These are phyloP conservation scores for Pocillopora meandrina DNA, from an alignment of 92 coral and sea anemone species.

Conservation along the genomic window DNA sequence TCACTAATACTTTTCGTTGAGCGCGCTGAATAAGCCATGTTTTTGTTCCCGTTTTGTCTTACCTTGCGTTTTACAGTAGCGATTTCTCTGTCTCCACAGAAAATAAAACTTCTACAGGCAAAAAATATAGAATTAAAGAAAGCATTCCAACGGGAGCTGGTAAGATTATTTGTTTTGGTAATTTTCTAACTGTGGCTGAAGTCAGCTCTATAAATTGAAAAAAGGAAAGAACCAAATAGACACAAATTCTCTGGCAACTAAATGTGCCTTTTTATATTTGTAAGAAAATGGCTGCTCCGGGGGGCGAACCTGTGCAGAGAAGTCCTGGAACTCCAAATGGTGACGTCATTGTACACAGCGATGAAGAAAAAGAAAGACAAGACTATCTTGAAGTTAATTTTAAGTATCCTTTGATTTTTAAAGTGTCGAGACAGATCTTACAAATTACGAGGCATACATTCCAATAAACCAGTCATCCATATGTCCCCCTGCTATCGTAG, in stretches of 20 bases:
- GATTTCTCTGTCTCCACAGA: conserved; percentile 48
- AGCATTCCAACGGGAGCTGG: conserved; percentile 98
- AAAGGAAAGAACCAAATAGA: neutral
- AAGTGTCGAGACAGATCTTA: neutral
- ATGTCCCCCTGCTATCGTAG: neutral
- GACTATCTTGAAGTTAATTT: conserved; percentile 94
- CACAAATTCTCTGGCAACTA: neutral
- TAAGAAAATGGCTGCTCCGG: conserved; percentile 80
- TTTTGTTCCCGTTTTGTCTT: neutral
- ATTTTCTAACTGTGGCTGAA: neutral
- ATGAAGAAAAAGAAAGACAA: conserved; percentile 72
- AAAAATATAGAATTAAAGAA: conserved; percentile 92
- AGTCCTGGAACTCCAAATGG: conserved; percentile 63
- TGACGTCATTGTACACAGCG: conserved; percentile 48
- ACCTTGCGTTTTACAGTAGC: neutral
- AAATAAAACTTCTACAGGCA: conserved; percentile 88
- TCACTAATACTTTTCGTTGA: too few species aligned
- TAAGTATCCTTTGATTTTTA: conserved; percentile 86
- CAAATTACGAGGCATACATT: neutral
- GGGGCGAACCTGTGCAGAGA: conserved; percentile 37
- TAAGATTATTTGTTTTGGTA: conserved; percentile 31
- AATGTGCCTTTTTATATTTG: neutral
- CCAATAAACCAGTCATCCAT: neutral
- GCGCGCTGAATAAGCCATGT: too few species aligned
- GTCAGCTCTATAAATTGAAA: neutral